phyloP scores from a whole-genome alignment of 92 coral and sea anemone genomes.

The Zoanthus sansibaricus region DNA sequence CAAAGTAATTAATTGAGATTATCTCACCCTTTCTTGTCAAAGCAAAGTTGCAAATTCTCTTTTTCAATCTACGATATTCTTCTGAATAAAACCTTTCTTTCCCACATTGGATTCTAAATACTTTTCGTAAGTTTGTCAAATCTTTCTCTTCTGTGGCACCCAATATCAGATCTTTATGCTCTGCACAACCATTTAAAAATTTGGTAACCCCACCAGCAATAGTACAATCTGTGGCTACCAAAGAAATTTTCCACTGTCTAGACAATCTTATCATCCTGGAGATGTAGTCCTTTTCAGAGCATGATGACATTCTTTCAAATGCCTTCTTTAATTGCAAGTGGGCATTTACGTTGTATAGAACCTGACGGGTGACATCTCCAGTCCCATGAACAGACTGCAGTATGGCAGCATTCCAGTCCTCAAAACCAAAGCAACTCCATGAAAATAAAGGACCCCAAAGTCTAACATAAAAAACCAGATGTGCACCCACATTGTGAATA shows the following conservation, averaged over 20 bases:
- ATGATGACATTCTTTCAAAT: neutral
- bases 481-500: slow-evolving; percentile 73
- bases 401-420: slow-evolving; percentile 69
- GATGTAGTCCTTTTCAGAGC: slow-evolving; percentile 42
- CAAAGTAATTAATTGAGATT: neutral
- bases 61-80: slow-evolving; percentile 54
- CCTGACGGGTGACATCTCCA: slow-evolving; percentile 62
- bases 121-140: slow-evolving; percentile 37
- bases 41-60: slow-evolving; percentile 49
- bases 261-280: slow-evolving; percentile 48
- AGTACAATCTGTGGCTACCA: slow-evolving; percentile 38
- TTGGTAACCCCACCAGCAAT: slow-evolving; percentile 51
- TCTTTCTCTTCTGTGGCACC: slow-evolving; percentile 30
- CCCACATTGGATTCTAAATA: slow-evolving; percentile 52
- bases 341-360: slow-evolving; percentile 39
- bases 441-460: slow-evolving; percentile 64
- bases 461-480: slow-evolving; percentile 63
- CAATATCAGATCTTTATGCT: slow-evolving; percentile 19
- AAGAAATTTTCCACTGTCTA: slow-evolving; percentile 54
- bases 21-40: slow-evolving; percentile 37
- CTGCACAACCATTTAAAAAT: slow-evolving; percentile 2
- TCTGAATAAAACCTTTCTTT: slow-evolving; percentile 51
- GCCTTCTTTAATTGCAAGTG: slow-evolving; percentile 32
- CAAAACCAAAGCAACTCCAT: slow-evolving; percentile 76
- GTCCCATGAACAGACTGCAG: slow-evolving; percentile 71